Evolutionary conservation across 1,140 invertebrate species (phyloP).

Genomic region (Ptiloglossa arizonensis): DNA sequence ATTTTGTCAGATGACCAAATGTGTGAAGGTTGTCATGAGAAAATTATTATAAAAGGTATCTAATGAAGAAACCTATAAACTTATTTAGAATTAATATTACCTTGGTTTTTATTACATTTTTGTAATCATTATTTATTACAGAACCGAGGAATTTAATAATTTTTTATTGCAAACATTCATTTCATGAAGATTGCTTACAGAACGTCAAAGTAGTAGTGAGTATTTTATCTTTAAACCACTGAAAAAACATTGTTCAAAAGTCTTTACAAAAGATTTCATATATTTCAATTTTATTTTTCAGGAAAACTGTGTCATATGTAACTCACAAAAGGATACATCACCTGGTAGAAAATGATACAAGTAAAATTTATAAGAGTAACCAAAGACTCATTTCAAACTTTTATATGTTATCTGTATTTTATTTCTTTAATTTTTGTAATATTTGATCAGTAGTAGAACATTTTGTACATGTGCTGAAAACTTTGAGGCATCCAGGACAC

Average conservation of each 20-base stretch:
- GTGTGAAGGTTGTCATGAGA: constrained; percentile 89
- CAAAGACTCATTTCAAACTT: background rate
- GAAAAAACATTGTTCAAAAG: background rate
- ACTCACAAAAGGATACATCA: constrained; percentile 79
- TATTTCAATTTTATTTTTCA: constrained; percentile 62
- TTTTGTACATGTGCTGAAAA: constrained; percentile 6
- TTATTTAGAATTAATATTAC: constrained; percentile 3
- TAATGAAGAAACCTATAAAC: constrained; percentile 41
- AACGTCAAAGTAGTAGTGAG: constrained; percentile 75
- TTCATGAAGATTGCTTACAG: constrained; percentile 92
- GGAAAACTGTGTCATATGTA: constrained; percentile 85
- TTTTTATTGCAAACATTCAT: constrained; percentile 95
- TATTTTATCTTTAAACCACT: constrained; percentile 31
- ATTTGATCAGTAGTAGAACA: constrained; percentile 20
- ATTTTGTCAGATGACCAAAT: constrained; percentile 86
- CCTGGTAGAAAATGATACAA: constrained; percentile 73
- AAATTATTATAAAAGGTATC: constrained; percentile 87
- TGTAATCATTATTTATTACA: constrained; percentile 69
- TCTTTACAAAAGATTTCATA: background rate
- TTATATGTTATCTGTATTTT: background rate
- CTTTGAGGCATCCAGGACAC: constrained; percentile 26
- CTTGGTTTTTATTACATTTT: constrained; percentile 19
- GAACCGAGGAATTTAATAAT: constrained; percentile 89
- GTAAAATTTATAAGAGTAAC: constrained; percentile 26
- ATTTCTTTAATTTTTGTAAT: constrained; percentile 5